These are phyloP conservation scores for Argyrosomus japonicus DNA, from an alignment of 2,113 vertebrate genomes.

Conservation along the genomic window DNA sequence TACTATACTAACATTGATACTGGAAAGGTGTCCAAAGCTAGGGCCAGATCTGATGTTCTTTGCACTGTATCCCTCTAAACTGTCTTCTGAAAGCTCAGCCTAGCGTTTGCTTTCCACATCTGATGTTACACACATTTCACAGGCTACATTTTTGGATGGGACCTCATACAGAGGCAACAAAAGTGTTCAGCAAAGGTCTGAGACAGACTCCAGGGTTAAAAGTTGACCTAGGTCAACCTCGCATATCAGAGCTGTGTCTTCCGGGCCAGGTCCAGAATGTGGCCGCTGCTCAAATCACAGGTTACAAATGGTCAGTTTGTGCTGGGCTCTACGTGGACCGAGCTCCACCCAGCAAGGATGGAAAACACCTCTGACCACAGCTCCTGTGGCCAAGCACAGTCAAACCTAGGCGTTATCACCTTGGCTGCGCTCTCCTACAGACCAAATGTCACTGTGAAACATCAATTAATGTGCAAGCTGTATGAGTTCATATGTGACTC, in stretches of 20 bases:
- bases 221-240: slow-evolving; percentile 61
- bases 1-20: neutral
- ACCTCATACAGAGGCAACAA: slow-evolving; percentile 6
- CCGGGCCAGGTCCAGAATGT: slow-evolving; percentile 56
- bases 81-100: neutral
- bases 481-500: neutral
- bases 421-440: slow-evolving; percentile 14
- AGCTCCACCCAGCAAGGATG: slow-evolving; percentile 37
- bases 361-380: slow-evolving; percentile 63
- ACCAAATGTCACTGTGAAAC: slow-evolving; percentile 26
- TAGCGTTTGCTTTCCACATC: neutral
- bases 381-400: slow-evolving; percentile 7
- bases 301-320: slow-evolving; percentile 62
- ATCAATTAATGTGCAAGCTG: slow-evolving; percentile 7
- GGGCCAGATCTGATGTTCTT: neutral
- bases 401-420: neutral
- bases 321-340: slow-evolving; percentile 42
- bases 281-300: slow-evolving; percentile 68
- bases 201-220: slow-evolving; percentile 16
- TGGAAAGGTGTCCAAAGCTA: neutral
- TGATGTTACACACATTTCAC: slow-evolving; percentile 12
- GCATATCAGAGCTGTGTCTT: slow-evolving; percentile 41
- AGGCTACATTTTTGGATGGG: slow-evolving; percentile 8
- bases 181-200: neutral
- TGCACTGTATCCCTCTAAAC: neutral